Evolutionary conservation across 2,113 vertebrate genomes (phyloP).

Genomic region (Ascaphus truei): DNA sequence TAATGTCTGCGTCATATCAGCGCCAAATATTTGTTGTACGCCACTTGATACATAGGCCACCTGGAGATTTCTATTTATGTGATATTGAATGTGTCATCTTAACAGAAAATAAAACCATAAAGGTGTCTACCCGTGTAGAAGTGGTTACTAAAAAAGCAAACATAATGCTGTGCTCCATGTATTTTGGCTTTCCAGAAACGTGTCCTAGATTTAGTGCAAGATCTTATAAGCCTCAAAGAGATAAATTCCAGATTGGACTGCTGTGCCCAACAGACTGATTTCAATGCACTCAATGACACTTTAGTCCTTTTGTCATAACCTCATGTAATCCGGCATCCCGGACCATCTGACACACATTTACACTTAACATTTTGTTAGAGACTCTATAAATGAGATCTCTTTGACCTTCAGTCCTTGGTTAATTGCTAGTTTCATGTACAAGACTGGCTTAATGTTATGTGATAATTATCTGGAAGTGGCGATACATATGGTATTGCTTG

Average conservation of each 20-base stretch:
- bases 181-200: too few species aligned
- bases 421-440: constrained; percentile 74
- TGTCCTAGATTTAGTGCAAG: too few species aligned
- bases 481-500: constrained; percentile 61
- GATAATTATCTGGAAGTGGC: constrained; percentile 73
- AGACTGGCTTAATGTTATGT: constrained; percentile 72
- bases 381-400: constrained; percentile 75
- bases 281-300: constrained; percentile 53
- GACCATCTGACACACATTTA: constrained; percentile 93
- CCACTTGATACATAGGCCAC: too few species aligned
- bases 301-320: constrained; percentile 56
- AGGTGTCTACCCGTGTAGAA: too few species aligned
- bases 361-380: constrained; percentile 83
- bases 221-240: constrained; percentile 46
- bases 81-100: too few species aligned
- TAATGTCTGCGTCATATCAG: too few species aligned
- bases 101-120: too few species aligned
- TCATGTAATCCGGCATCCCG: constrained; percentile 71
- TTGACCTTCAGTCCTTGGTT: constrained; percentile 77
- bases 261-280: constrained; percentile 55
- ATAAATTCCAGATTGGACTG: constrained; percentile 59
- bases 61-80: too few species aligned
- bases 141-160: too few species aligned
- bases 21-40: too few species aligned
- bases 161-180: too few species aligned